Conservation (phyloP, 2,797 vertebrate genomes). For the Hydrocynus forskahlii region DNA sequence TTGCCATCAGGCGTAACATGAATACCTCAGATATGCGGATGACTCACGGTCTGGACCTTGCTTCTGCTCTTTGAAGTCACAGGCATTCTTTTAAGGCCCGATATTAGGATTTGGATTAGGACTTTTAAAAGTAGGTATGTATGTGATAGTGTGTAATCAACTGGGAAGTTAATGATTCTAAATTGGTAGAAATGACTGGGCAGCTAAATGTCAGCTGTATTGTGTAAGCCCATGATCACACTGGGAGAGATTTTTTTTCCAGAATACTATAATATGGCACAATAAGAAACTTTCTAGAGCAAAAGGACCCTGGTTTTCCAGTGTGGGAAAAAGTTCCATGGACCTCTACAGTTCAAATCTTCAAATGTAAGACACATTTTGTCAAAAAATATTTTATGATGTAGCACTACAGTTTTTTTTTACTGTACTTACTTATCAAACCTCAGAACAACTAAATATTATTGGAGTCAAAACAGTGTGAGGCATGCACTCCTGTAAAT, state of each 20-base stretch:
- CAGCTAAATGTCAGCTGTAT: not conserved
- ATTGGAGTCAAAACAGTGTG: no score
- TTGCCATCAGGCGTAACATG: conserved; percentile 36
- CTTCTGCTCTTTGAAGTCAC: conserved; percentile 3
- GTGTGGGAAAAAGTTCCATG: no score
- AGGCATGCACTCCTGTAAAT: no score
- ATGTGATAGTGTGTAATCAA: not conserved
- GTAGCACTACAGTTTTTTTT: no score
- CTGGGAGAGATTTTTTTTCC: not conserved
- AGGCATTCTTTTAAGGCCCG: not conserved
- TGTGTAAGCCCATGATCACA: not conserved
- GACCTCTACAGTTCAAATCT: no score
- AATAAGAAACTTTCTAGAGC: no score
- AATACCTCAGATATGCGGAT: not conserved
- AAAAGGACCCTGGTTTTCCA: not conserved
- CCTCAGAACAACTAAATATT: no score
- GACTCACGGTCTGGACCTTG: conserved; percentile 7
- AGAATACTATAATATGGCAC: not conserved
- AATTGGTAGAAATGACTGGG: not conserved
- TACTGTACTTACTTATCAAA: no score
- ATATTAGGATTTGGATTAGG: no score
- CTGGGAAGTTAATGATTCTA: no score
- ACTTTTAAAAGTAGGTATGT: not conserved
- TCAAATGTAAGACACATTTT: no score
- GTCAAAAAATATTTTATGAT: no score